phyloP scores from a whole-genome alignment of 23 tunicate genomes.

The Aplidium turbinatum region DNA sequence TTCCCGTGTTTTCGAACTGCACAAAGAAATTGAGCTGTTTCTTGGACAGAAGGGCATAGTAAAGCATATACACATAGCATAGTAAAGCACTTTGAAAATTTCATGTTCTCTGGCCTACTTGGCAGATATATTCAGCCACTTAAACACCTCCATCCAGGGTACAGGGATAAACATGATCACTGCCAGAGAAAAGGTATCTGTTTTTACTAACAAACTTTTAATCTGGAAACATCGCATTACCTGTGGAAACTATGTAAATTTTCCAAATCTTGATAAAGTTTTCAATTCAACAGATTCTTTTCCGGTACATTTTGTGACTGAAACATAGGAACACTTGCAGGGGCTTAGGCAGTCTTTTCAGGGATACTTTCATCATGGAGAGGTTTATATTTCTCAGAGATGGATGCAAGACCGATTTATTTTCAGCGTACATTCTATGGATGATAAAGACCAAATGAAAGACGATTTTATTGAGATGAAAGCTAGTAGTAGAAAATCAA shows the following conservation, averaged over 20 bases:
- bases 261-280: constrained; percentile 37
- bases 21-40: constrained; percentile 40
- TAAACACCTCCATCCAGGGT: constrained; percentile 37
- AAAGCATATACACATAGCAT: too few relatives aligned
- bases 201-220: constrained; percentile 37
- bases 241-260: constrained; percentile 38
- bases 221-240: constrained; percentile 32
- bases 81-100: constrained; percentile 40
- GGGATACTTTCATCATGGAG: constrained; percentile 26
- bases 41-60: constrained; percentile 19
- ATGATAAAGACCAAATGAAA: constrained; percentile 25
- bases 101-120: constrained; percentile 41
- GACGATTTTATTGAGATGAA: constrained; percentile 23
- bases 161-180: constrained; percentile 33
- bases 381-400: constrained; percentile 14
- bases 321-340: constrained; percentile 32
- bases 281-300: constrained; percentile 23
- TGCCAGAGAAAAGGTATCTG: constrained; percentile 38
- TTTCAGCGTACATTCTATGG: constrained; percentile 20
- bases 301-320: constrained; percentile 26
- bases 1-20: constrained; percentile 45
- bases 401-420: constrained; percentile 23
- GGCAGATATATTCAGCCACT: constrained; percentile 40
- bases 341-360: constrained; percentile 32
- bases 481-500: constrained; percentile 17